Evolutionary conservation across 2,888 invertebrate genomes (phyloP), one percentile per base, ranked within the genome.

Genomic region (Agapostemon virescens): DNA sequence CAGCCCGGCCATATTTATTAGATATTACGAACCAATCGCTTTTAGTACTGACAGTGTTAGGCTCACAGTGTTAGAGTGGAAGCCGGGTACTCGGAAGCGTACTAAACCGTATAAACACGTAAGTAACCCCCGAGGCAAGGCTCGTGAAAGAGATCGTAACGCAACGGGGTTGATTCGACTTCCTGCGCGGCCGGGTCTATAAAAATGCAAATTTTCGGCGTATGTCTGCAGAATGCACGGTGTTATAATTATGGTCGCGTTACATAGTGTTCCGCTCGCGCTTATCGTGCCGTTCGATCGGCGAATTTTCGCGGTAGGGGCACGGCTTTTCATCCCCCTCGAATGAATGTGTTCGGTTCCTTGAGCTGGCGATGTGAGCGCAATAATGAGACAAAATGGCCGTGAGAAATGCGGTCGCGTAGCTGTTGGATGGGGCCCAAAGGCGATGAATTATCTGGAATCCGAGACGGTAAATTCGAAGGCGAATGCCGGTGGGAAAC

Each of bases 351-450:
- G 63, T 36, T 74, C 72, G 52, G 64, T 30, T 73, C 49, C 74
- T 73, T 82, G 83, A 80, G 72, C 45, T 30, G 67, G 70, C 49
- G 49, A 36, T 36, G 69, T 69, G 69, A 36, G 36, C 26, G 73
- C 79, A 79, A 75, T 85, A 86, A 87, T 74, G 86, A 84, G 83
- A 77, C 81, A 80, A 84, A 84, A 87, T 73, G 82, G 66, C 61
- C 68, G 72, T 71, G 69, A 75, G 82, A 84, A 85, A 85, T 84
- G 81, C 78, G 76, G 76, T 64, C 79, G 77, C 72, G 69, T 74
- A 77, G 66, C 82, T 82, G 81, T 83, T 81, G 84, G 79, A 84
- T 74, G 61, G 72, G 26, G 67, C 64, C 74, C 81, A 80, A 82
- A 77, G 74, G 64, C 78, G 75, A 88, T 82, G 83, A 85, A 85